Base-by-base conservation (phyloP, 2,113 vertebrate species). In the Indicator maculatus region DNA sequence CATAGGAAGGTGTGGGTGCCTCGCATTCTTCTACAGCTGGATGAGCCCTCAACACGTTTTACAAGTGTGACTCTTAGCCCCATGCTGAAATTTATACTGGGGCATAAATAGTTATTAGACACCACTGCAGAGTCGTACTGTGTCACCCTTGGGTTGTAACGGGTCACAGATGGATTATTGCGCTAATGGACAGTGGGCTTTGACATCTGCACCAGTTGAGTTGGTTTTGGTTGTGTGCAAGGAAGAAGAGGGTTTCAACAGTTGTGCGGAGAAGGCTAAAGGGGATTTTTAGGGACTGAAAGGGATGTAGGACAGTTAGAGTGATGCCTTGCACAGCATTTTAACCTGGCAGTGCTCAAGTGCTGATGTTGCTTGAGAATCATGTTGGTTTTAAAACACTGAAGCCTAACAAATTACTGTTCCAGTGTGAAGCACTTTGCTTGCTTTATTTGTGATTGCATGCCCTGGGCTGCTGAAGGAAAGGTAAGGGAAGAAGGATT, bases 171-270 rank as follows among this genome's bases (percentile, higher is more conserved):
- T 53, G 89, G 73, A 23, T 72, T 79, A 9, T 33, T 24, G 84
- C 67, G 9, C 55, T 92, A 31, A 63, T 47, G 94, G 82, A 73
- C 14, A 0, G 36, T 19, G 81, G 83, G 75, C 71, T 93, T 56
- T 31, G 82, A 45, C 24, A 16, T 30, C 64, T 33, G 71, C 8
- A 0, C 24, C 0, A 24, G 58, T 11, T 31, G 61, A 50, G 71
- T 21, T 38, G 86, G 1, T 64, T 66, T 70, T 16, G 26, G 72
- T 59, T 12, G 28, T 6, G 61, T 24, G 56, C 5, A 1, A 11
- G 65, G 76, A 67, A 83, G 88, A 44, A 67, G 20, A 78, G 60
- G 72, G 11, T 50, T 88, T 95, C 97, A 97, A 95, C 96, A 98
- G 96, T 95, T 97, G 85, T 58, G 52, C 74, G 85, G 73, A 69